phyloP scores from a whole-genome alignment of 1,140 invertebrate genomes.

The Camponotus floridanus region DNA sequence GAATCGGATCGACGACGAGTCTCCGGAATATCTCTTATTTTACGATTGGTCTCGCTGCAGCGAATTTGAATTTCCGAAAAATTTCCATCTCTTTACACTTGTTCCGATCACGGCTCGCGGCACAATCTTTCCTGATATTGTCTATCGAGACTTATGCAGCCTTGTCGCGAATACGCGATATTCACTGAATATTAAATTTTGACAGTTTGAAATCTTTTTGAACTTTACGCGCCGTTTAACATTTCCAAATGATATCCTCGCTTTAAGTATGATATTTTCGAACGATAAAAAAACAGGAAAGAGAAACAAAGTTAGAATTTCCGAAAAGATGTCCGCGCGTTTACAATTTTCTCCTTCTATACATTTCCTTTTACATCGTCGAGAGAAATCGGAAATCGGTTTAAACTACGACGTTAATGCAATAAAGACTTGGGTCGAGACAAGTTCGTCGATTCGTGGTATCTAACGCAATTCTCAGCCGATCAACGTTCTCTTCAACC shows the following conservation, averaged over 20 bases:
- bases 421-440: not conserved
- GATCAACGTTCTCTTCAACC: not conserved
- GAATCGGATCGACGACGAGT: not conserved
- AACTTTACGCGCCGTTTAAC: not conserved
- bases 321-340: not conserved
- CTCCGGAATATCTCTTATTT: conserved; percentile 13
- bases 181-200: conserved; percentile 48
- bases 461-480: not conserved
- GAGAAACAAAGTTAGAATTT: not conserved
- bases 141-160: not conserved
- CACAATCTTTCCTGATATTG: conserved; percentile 18
- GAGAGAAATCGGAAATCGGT: not conserved
- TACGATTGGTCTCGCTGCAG: not conserved
- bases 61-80: conserved; percentile 33
- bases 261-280: not conserved
- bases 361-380: not conserved
- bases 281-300: not conserved
- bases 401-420: not conserved
- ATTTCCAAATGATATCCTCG: not conserved
- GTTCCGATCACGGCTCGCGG: conserved; percentile 14
- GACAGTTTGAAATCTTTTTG: not conserved
- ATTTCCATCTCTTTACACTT: conserved; percentile 7
- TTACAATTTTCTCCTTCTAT: not conserved
- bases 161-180: conserved; percentile 25
- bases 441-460: not conserved